These are phyloP conservation scores for Thelaira solivaga DNA, from an alignment of 2,888 invertebrate genomes.

Conservation along the genomic window DNA sequence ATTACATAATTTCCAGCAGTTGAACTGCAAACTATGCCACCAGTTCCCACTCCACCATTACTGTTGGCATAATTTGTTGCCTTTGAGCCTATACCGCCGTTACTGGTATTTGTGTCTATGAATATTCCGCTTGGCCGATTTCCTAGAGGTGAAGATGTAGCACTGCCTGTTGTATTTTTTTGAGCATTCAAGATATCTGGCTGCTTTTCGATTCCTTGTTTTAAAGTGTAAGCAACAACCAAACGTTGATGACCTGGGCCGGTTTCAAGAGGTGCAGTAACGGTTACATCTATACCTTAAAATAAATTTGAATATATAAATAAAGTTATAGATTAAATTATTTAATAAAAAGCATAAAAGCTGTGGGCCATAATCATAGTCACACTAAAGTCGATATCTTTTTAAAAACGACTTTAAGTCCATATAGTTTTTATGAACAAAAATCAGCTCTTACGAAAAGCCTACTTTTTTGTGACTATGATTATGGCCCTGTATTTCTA, in stretches of 20 bases:
- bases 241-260: constrained; percentile 90
- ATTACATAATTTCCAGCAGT: constrained; percentile 74
- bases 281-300: constrained; percentile 77
- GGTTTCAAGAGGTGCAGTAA: constrained; percentile 82
- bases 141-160: constrained; percentile 74
- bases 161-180: constrained; percentile 79
- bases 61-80: constrained; percentile 61
- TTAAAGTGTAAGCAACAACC: constrained; percentile 90
- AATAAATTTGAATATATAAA: not conserved
- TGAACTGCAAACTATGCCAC: constrained; percentile 42
- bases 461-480: too few species aligned
- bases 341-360: too few species aligned
- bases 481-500: too few species aligned
- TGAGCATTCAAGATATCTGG: constrained; percentile 90
- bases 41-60: constrained; percentile 40
- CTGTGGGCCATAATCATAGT: too few species aligned
- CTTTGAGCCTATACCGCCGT: constrained; percentile 65
- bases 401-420: too few species aligned
- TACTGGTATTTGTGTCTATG: constrained; percentile 58
- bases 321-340: too few species aligned
- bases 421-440: too few species aligned
- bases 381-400: too few species aligned
- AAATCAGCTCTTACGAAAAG: too few species aligned
- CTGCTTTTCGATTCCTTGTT: constrained; percentile 84
- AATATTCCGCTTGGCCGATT: constrained; percentile 70